phyloP scores from a whole-genome alignment of 2,113 vertebrate genomes.

The Bubalus kerabau region DNA sequence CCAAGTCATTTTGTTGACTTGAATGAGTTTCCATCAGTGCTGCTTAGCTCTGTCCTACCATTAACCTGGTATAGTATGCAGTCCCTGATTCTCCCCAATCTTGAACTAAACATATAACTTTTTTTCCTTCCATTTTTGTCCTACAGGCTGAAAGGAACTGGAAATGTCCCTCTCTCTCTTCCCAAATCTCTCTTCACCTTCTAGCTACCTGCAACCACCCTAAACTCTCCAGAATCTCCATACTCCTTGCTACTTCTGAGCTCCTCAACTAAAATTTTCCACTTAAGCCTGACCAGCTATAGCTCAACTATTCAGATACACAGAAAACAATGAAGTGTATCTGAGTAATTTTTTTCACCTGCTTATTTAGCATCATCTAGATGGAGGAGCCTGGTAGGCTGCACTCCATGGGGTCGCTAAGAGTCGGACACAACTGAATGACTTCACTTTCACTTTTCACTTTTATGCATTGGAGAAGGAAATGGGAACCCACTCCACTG shows the following conservation, averaged over 20 bases:
- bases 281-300: neutral
- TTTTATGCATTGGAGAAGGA: too few relatives aligned
- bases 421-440: too few relatives aligned
- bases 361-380: neutral
- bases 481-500: too few relatives aligned
- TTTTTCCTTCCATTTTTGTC: neutral
- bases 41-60: neutral
- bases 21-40: neutral
- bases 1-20: neutral
- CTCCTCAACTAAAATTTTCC: neutral
- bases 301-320: neutral
- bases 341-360: neutral
- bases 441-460: too few relatives aligned
- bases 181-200: neutral
- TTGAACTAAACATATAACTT: neutral
- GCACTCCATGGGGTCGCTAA: too few relatives aligned
- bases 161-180: neutral
- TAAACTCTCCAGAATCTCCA: neutral
- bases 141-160: neutral
- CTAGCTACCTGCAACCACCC: neutral
- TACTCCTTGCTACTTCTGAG: neutral
- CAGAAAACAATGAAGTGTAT: neutral
- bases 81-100: neutral
- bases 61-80: neutral
- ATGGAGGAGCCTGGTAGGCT: too few relatives aligned